These are phyloP conservation scores for Masticophis lateralis DNA, from an alignment of 2,797 vertebrate genomes.

Conservation along the genomic window DNA sequence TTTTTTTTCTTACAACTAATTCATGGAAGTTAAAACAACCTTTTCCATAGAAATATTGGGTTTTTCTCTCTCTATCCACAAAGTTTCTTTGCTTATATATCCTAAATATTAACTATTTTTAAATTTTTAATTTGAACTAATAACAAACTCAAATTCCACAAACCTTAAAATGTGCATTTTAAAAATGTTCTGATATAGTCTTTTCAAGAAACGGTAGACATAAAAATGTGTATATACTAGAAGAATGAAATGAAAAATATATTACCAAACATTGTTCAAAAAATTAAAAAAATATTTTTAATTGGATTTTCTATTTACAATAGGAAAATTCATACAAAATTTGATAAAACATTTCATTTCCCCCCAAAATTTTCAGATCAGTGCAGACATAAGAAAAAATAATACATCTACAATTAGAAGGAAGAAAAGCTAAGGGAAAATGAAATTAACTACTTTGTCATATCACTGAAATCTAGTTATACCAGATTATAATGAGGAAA, in stretches of 20 bases:
- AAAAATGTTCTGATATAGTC: not conserved
- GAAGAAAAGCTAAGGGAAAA: not conserved
- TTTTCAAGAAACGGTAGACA: not conserved
- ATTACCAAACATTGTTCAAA: not conserved
- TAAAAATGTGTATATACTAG: not conserved
- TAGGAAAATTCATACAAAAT: not conserved
- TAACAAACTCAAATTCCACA: not conserved
- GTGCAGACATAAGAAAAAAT: not conserved
- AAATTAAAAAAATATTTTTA: not conserved
- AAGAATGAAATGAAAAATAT: not conserved
- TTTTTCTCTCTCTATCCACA: not conserved
- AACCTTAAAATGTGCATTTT: not conserved
- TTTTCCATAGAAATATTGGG: not conserved
- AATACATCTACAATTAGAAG: not conserved
- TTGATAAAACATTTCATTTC: not conserved
- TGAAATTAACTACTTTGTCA: not conserved
- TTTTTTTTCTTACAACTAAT: conserved; percentile 24
- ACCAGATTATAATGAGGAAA: not conserved
- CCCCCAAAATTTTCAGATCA: not conserved
- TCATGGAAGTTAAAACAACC: not conserved
- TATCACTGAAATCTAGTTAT: not conserved
- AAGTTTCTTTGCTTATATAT: not conserved
- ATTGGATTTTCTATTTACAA: not conserved
- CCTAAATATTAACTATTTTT: not conserved
- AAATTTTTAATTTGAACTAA: not conserved